These are phyloP conservation scores for Orycteropus afer DNA, from an alignment of 2,113 vertebrate species.

Conservation along the genomic window DNA sequence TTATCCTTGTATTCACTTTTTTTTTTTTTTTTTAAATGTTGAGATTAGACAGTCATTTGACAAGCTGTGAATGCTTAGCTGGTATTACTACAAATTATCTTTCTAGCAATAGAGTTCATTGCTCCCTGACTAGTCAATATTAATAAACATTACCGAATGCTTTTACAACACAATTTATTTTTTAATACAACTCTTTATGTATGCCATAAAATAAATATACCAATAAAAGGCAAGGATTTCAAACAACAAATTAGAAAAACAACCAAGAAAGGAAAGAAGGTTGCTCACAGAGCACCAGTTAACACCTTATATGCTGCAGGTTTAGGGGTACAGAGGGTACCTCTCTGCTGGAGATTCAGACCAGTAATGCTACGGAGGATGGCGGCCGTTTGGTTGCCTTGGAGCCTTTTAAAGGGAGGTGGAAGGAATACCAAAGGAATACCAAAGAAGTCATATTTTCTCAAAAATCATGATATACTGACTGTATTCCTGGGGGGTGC, in stretches of 20 bases:
- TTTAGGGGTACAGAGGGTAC: fast-evolving
- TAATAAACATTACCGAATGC: constrained; percentile 82
- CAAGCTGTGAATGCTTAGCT: constrained; percentile 68
- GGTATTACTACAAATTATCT: constrained; percentile 77
- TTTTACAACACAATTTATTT: constrained; percentile 83
- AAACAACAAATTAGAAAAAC: constrained; percentile 69
- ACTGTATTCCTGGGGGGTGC: too few species aligned
- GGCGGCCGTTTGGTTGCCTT: background rate
- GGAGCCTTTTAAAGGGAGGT: background rate
- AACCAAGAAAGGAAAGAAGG: background rate
- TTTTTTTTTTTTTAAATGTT: constrained; percentile 56
- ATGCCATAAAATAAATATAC: constrained; percentile 82
- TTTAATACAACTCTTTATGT: constrained; percentile 83
- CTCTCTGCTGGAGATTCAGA: background rate
- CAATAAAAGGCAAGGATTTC: constrained; percentile 79
- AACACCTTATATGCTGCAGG: constrained; percentile 60
- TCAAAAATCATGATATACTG: background rate
- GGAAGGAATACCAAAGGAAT: background rate
- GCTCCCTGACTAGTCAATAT: constrained; percentile 83
- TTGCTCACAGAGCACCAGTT: constrained; percentile 39
- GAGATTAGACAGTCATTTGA: constrained; percentile 76
- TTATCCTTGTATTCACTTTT: constrained; percentile 23
- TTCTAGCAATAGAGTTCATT: constrained; percentile 71
- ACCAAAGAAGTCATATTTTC: background rate
- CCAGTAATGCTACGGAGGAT: background rate